A percentile compares a stretch with the other conserved stretches of the same genome.
Conservation (phyloP, 2,888 invertebrate species). For the Nysson spinosus region DNA sequence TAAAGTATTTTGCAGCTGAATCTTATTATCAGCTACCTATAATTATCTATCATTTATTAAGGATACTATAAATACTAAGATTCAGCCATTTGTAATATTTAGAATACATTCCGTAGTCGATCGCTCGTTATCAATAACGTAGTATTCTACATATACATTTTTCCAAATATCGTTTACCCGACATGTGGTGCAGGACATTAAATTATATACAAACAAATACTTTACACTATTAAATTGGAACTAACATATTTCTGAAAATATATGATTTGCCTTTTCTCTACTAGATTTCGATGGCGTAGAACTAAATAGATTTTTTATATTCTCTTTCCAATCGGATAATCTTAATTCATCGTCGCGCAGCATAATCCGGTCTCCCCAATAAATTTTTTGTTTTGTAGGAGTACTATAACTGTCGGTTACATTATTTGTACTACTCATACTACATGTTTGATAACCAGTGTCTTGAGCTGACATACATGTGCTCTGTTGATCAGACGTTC, state of each 20-base stretch:
- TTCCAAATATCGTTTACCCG: too few species aligned
- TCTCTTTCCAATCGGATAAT: conserved; percentile 67
- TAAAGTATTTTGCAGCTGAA: too few species aligned
- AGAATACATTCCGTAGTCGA: too few species aligned
- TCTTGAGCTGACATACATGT: conserved; percentile 65
- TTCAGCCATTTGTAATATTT: too few species aligned
- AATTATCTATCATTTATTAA: too few species aligned
- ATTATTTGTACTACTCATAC: conserved; percentile 63
- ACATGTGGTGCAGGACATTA: background rate
- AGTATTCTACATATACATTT: too few species aligned
- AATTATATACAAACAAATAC: background rate
- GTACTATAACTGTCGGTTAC: conserved; percentile 60
- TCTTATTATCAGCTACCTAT: too few species aligned
- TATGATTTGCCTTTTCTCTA: conserved; percentile 41
- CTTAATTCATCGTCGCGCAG: conserved; percentile 60
- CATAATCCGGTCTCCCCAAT: conserved; percentile 60
- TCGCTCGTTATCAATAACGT: too few species aligned
- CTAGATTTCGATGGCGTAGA: conserved; percentile 72
- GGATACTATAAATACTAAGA: too few species aligned
- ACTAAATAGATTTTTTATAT: conserved; percentile 66
- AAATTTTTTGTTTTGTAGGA: conserved; percentile 53
- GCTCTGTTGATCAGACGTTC: conserved; percentile 63
- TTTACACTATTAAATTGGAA: background rate
- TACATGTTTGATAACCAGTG: conserved; percentile 73
- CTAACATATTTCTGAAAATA: conserved; percentile 11